Base-by-base conservation (phyloP, 2,797 vertebrate species). In the Yasuhikotakia modesta region DNA sequence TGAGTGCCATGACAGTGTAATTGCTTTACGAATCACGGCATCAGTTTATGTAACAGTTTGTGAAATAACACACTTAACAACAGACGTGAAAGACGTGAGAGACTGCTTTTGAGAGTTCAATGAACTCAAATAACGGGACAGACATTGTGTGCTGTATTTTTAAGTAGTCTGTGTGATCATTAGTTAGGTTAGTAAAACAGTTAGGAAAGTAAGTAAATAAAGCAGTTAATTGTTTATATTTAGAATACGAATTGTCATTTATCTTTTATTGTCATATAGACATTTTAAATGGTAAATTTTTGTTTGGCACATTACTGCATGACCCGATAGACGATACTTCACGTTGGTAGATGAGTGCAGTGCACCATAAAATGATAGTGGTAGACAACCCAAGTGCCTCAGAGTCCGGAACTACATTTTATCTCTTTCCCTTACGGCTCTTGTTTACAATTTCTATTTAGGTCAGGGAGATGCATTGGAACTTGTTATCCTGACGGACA, bases 1-100 rank as follows among this genome's bases (percentile, higher is more conserved):
- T 84, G 73, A 22, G 50, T 82, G 63, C 65, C 52, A 70, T 53
- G 72, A 73, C 22, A 78, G 57, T 68, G 53, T 4, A 43, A 65
- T 70, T 75, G 46, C 2, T 45, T 10, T 30, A 53, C 1, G 10
- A 70, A 17, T 24, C 43, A 46, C 3, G 5, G 3, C 48, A 60
- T 52, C 48, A 4, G 16, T 24, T 46, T 82, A 27, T 17, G 32
- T 64, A 78, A 66, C 66, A 55, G 43, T 32, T 46, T 82, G 45
- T 13, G 32, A 69, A 78, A 70, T 52, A 61, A 21, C 64, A 46
- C 48, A 35, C 39, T 43, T n/a, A 27, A 48, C 70, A 60, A 58
- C 53, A 58, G n/a, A 27, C 19, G 50, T 68, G 27, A 22, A 39
- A 50, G 45, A 68, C 45, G 61, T 75, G 63, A 22, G 52, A 57